Base-by-base conservation (phyloP, 2,113 vertebrate genomes). In the Muntiacus muntjak region DNA sequence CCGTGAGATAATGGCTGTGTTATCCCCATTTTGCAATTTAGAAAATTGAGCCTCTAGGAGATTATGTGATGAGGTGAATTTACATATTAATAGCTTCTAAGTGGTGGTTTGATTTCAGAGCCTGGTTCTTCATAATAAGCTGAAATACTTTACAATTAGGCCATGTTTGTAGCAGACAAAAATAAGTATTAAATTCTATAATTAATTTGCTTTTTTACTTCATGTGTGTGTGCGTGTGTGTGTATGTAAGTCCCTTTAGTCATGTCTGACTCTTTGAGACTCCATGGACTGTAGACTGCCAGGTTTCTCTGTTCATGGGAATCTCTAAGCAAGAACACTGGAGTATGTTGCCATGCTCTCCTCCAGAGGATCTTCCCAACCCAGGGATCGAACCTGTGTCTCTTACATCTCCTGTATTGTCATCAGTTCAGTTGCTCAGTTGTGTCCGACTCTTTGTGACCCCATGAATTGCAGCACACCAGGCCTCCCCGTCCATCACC, bases 371-470 rank as follows among this genome's bases (percentile, higher is more conserved):
- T 74, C 71, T 74, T 74, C 36, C 71, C 21, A 74, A 43, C 21
- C 11, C 0, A 0, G 36, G 21, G 2, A 43, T 43, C 0, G 3
- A 74, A 74, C 9, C 64, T 36, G n/a, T 36, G 64, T 11, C 17
- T 36, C n/a, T 71, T 71, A 36, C n/a, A 21, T 71, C n/a, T 71
- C 17, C 9, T 71, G n/a, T 8, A 71, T 12, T 71, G 19, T 23
- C n/a, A 50, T 50, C 47, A 50, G 47, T 50, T 50, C 47, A 50
- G 47, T 13, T 50, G 3, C 47, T 50, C 47, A 50, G 12, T 50
- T 3, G 47, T 50, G 2, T 50, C 47, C 1, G 47, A 50, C 47
- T 50, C 47, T 50, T 50, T 50, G 47, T 3, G 12, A 50, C 47
- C 47, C 47, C 47, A 50, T 50, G 47, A 50, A 50, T 50, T 50